Evolutionary conservation across 2,113 vertebrate species (phyloP), one percentile per base, ranked within the genome.

Genomic region (Felis chaus): DNA sequence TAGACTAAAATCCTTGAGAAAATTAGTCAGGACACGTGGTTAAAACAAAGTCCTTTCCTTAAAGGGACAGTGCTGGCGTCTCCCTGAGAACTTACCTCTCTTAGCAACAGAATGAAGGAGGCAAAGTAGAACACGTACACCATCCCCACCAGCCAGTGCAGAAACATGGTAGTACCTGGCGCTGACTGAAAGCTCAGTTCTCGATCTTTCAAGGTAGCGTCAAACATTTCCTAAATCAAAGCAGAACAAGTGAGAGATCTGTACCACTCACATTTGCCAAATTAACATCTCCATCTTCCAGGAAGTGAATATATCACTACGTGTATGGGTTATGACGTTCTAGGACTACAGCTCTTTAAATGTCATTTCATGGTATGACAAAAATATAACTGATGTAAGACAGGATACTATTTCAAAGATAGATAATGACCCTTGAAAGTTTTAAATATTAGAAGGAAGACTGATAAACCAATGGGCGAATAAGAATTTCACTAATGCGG

Each of bases 41-140:
- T 33, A 74, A 93, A 36, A 36, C 27, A 53, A 39, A 89, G 69
- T 55, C 36, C n/a, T 53, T 45, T 68, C 39, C 36, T 21, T n/a
- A 55, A n/a, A 33, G 4, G 7, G 25, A 18, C 0, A 39, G 7
- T 11, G 12, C 13, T 25, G 23, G 21, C 19, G 76, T 2, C 12
- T 41, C 36, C 91, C 50, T 27, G 1, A 0, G 65, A 39, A 92
- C 99, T 96, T 86, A 99, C 99, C 99, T 99, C 99, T 99, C 99
- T 98, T 93, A 99, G 99, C n/a, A 99, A 96, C 76, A 99, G 99
- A 84, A 99, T 99, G 98, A 99, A 99, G 88, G 99, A 99, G 63
- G 99, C 99, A 11, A 99, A 99, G 98, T 99, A 99, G 98, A 99
- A 99, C 97, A 99, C 99, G 1, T 99, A 99, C 41, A 99, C 99